Base-by-base conservation (phyloP, 2,888 invertebrate genomes). In the Stenurella melanura region DNA sequence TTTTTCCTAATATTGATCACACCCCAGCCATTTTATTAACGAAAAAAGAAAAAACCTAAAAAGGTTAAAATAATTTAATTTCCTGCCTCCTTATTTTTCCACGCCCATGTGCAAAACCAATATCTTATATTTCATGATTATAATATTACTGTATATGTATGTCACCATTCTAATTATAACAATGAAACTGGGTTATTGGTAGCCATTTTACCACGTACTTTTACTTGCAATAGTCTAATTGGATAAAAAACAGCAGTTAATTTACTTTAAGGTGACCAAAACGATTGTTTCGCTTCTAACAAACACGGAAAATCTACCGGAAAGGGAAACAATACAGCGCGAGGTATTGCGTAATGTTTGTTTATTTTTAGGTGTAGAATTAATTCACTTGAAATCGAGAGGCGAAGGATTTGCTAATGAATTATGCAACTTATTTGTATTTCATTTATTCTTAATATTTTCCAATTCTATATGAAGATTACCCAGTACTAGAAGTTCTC, bases 121-220 rank as follows among this genome's bases (percentile, higher is more conserved):
- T 38, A 64, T 18, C 42, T 42, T 64, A 42, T 64, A 12, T 64
- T 64, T 64, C 64, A 64, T 17, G 38, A 64, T 64, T 74, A 74
- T 69, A 67, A 54, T 61, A 69, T 56, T 71, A 66, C 63, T 58
- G 67, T 71, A 58, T 26, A 71, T 71, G 75, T 75, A 75, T 75
- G 75, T 71, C 75, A 75, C 64, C 74, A 74, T 74, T 73, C 73
- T 73, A 74, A 58, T 67, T 73, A 30, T 54, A 67, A 64, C 67
- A 74, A 60, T 71, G 60, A 75, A 75, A 71, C 69, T 75, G 66
- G 75, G 75, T 75, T 75, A 42, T 66, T 56, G 67, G 75, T 67
- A 57, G 50, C 75, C 50, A 50, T 58, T 69, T 66, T 56, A 21
- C 73, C 60, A 57, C 58, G 56, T 66, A 71, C 75, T 71, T 71